Conservation (phyloP, 2,888 invertebrate species). For the Brenthis daphne region DNA sequence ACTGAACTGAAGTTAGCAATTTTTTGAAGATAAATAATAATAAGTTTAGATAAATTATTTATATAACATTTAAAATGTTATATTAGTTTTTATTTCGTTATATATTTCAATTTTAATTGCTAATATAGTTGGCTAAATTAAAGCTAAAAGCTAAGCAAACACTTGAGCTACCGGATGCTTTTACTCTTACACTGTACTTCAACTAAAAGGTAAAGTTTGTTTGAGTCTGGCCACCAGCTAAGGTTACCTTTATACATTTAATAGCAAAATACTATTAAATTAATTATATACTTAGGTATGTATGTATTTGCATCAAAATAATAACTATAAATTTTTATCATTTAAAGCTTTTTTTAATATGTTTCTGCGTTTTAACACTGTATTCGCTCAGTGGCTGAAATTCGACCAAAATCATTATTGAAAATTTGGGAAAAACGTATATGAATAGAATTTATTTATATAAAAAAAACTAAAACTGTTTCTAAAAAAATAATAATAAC, state of each 20-base stretch:
- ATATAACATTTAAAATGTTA: too few relatives aligned
- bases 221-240: constrained; percentile 7
- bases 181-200: constrained; percentile 17
- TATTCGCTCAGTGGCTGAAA: too few relatives aligned
- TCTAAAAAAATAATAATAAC: too few relatives aligned
- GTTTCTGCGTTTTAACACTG: neutral
- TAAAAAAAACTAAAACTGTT: too few relatives aligned
- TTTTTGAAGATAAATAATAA: too few relatives aligned
- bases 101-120: constrained; percentile 9
- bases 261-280: neutral
- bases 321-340: neutral
- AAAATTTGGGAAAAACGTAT: too few relatives aligned
- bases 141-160: constrained; percentile 15
- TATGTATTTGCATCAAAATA: neutral
- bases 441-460: too few relatives aligned
- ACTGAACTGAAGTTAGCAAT: too few relatives aligned
- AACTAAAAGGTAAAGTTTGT: constrained; percentile 16
- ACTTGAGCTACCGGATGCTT: constrained; percentile 13
- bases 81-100: neutral
- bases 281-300: neutral
- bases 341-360: neutral
- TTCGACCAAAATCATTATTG: too few relatives aligned
- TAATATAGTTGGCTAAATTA: constrained; percentile 17
- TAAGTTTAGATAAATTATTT: too few relatives aligned
- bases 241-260: constrained; percentile 12